Evolutionary conservation across 2,797 vertebrate species (phyloP), one percentile per base, ranked within the genome.

Genomic region (Simalia tracyae): DNA sequence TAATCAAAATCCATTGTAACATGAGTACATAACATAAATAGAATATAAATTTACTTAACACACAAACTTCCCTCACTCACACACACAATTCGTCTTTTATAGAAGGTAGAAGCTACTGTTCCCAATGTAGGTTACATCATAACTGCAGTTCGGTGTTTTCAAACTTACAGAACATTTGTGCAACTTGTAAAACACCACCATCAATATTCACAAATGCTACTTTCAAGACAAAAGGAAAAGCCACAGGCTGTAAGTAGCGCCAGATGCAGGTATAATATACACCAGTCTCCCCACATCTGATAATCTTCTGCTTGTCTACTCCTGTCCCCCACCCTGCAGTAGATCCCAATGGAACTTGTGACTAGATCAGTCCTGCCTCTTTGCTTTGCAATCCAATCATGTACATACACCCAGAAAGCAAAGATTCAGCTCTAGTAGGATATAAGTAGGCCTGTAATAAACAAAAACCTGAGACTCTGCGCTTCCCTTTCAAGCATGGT

Each of bases 1-100:
- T 93, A 95, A 96, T 96, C 92, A 91, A 96, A 97, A 81, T 94
- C 72, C 63, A 91, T 87, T 36, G 1, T 76, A 93, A 91, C 95
- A 95, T 94, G 84, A 84, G 63, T 84, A 92, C 4, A 89, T 1
- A 14, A 90, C 12, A 90, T 17, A 90, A n/a, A 1, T 59, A 91
- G 24, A 31, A 6, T 87, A 61, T 91, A 56, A 92, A 90, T 22
- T 0, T 54, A 86, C 12, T n/a, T 50, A 42, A 31, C 19, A 54
- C 84, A 9, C 61, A 64, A 22, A 56, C 46, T 0, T 42, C 7
- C 8, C 26, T 24, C 15, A 72, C 36, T 24, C 36, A 22, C 81
- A 54, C 81, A 54, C 42, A 10, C 24, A 50, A 26, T 88, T 46
- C 6, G 26, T 24, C 26, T n/a, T n/a, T 57, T n/a, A 0, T 88